Conservation (phyloP, 2,797 vertebrate genomes). For the Prunella strophiata region DNA sequence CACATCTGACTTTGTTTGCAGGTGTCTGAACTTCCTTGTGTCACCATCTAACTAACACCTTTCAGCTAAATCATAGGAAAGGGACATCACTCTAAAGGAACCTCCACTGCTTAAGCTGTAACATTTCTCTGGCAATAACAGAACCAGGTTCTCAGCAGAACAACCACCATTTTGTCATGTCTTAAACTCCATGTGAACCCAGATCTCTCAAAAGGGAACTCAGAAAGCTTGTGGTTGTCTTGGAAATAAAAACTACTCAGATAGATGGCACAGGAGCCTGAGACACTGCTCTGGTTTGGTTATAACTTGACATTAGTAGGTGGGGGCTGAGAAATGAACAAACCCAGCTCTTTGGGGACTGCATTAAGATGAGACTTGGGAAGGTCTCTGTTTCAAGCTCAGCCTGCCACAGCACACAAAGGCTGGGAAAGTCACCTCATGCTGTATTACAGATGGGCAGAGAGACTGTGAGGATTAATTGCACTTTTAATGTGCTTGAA, state of each 20-base stretch:
- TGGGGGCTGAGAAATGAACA: neutral
- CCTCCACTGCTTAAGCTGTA: neutral
- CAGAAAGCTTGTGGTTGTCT: neutral
- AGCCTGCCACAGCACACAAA: neutral
- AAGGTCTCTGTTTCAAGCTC: neutral
- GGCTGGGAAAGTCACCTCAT: neutral
- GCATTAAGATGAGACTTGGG: neutral
- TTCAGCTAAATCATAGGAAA: neutral
- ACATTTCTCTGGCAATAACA: neutral
- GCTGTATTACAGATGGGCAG: neutral
- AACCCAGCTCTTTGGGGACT: neutral
- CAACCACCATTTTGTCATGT: neutral
- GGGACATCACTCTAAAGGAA: neutral
- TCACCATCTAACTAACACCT: neutral
- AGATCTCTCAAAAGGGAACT: neutral
- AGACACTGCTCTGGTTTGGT: neutral
- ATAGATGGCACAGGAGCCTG: neutral
- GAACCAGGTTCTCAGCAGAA: neutral
- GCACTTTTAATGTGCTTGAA: conserved; percentile 24
- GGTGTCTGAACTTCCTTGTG: neutral
- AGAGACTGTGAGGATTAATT: conserved; percentile 21
- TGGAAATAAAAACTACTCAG: neutral
- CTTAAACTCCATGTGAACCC: neutral
- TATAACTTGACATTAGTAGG: neutral
- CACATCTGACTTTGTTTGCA: neutral